phyloP scores from a whole-genome alignment of 1,140 invertebrate genomes.

The Gyrodactylus bullatarudis region DNA sequence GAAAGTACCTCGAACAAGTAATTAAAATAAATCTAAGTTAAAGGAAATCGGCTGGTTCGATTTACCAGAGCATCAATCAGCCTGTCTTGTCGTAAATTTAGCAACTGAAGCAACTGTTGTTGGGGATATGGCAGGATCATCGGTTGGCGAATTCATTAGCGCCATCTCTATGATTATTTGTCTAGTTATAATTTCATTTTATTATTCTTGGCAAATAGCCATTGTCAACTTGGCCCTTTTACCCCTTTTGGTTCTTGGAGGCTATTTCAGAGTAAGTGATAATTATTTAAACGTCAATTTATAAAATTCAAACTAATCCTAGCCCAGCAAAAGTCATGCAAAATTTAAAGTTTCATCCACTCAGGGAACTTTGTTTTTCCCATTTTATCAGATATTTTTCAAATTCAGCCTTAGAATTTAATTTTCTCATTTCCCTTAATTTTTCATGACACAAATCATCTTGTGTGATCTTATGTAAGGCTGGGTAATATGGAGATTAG shows the following conservation, averaged over 20 bases:
- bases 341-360: no score
- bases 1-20: neutral
- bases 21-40: no score
- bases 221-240: constrained; percentile 37
- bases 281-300: no score
- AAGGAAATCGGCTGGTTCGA: constrained; percentile 22
- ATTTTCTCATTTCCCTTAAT: no score
- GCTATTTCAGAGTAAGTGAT: constrained; percentile 36
- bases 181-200: constrained; percentile 34
- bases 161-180: constrained; percentile 20
- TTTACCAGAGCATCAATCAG: constrained; percentile 11
- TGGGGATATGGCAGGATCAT: constrained; percentile 13
- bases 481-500: no score
- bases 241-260: constrained; percentile 36
- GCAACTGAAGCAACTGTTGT: constrained; percentile 20
- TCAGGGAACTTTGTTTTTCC: no score
- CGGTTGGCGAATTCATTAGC: neutral
- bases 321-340: no score
- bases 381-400: no score
- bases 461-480: no score
- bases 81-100: constrained; percentile 16
- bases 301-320: no score
- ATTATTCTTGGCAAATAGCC: constrained; percentile 43
- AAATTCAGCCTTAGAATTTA: no score
- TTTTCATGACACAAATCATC: no score